phyloP scores from a whole-genome alignment of 2,113 vertebrate genomes.

The Eudyptes chrysolophus region DNA sequence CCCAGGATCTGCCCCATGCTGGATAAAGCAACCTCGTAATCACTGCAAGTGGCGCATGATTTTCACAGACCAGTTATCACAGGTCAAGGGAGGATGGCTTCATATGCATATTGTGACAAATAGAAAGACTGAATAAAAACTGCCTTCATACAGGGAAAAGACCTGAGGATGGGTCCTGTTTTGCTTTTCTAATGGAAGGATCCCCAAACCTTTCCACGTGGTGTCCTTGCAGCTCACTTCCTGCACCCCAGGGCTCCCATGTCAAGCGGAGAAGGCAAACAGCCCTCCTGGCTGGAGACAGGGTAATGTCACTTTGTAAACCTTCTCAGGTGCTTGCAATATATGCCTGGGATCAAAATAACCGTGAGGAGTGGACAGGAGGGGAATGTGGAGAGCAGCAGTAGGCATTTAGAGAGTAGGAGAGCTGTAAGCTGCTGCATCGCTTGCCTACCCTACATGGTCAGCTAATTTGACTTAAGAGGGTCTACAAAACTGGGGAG shows the following conservation, averaged over 20 bases:
- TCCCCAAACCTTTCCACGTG: rapidly evolving
- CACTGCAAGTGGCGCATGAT: rapidly evolving
- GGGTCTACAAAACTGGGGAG: background rate
- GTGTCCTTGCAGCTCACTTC: background rate
- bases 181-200: background rate
- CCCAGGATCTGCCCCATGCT: background rate
- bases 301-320: background rate
- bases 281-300: background rate
- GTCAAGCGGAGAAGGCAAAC: rapidly evolving
- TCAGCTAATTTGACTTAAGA: background rate
- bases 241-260: rapidly evolving
- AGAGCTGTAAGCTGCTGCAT: background rate
- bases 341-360: background rate
- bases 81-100: background rate
- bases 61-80: background rate
- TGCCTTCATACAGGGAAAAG: background rate
- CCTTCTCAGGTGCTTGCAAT: background rate
- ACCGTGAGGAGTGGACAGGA: background rate
- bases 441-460: rapidly evolving
- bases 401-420: background rate
- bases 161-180: rapidly evolving
- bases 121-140: background rate
- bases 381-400: background rate
- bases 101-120: background rate
- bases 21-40: background rate